phyloP scores from a whole-genome alignment of 2,797 vertebrate genomes.

The Syngnathus rostellatus region DNA sequence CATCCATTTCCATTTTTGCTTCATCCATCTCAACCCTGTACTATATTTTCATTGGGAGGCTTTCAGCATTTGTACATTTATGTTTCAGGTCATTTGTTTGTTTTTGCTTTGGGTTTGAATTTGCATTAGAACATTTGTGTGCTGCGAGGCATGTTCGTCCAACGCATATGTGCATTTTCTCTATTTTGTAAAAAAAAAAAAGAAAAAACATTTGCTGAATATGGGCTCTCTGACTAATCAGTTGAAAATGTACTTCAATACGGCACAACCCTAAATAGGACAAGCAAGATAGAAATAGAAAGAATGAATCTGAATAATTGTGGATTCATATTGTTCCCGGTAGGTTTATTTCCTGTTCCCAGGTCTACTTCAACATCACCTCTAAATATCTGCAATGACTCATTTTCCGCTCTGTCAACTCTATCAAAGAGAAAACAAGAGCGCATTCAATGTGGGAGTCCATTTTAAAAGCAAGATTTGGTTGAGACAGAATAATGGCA shows the following conservation, averaged over 20 bases:
- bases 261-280: not conserved
- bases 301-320: not conserved
- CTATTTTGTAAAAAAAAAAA: not conserved
- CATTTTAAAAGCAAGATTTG: conserved; percentile 25
- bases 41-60: too few species aligned
- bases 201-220: not conserved
- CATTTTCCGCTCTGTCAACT: conserved; percentile 20
- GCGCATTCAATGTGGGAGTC: conserved; percentile 36
- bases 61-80: too few species aligned
- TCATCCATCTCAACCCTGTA: too few species aligned
- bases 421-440: conserved; percentile 20
- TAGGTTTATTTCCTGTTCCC: not conserved
- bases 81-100: too few species aligned
- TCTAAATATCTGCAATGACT: conserved; percentile 30
- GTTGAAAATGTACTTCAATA: not conserved
- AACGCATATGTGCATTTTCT: not conserved
- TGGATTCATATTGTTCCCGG: not conserved
- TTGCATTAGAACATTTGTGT: not conserved
- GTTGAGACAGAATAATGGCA: conserved; percentile 52
- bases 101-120: not conserved
- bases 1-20: too few species aligned
- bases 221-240: not conserved
- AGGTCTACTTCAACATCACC: conserved; percentile 11
- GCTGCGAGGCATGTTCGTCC: not conserved
- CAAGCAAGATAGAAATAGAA: not conserved